Evolutionary conservation across 2,797 vertebrate species (phyloP), one percentile per base, ranked within the genome.

Genomic region (Pipistrellus pipistrellus): DNA sequence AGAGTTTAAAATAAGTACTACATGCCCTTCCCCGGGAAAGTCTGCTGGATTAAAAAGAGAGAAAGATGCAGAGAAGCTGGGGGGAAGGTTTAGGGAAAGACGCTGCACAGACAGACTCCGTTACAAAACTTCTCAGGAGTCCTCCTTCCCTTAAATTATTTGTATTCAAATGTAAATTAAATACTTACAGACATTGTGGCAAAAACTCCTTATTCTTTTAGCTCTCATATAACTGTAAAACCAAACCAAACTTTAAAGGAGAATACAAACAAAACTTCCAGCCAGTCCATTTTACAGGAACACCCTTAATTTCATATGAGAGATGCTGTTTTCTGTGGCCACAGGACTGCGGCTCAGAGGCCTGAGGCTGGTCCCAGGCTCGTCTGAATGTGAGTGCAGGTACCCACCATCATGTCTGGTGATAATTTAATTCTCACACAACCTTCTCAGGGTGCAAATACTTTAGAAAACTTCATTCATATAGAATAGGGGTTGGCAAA

Each of bases 111-210:
- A 15, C 9, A 53, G 48, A 15, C 9, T 7, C 64, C 25, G 27
- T 77, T 23, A 18, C 0, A 8, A 89, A 90, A 62, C 44, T 71
- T 38, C 21, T 35, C 38, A 2, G 38, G 17, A 51, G 55, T 18
- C 68, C n/a, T 46, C 44, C 12, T 41, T 1, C 18, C 15, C 21
- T 77, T 66, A 30, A 35, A 17, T 51, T 38, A 85, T 72, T 91
- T 69, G 55, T 85, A 93, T 81, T 93, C 62, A 93, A 87, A 85
- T 88, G 11, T 51, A 21, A 62, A 21, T 72, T 76, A 87, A 84
- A 41, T 87, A 51, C 66, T 88, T 90, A 62, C 72, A 91, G 73
- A 41, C 64, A 73, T 57, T 35, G 53, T 92, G 69, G 14, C 13
- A 84, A 71, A 94, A 81, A 46, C 2, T n/a, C 14, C 21, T 44